A percentile compares a stretch with the other conserved stretches of the same genome.
Evolutionary conservation across 2,797 vertebrate genomes (phyloP).

Genomic region (Australoheros facetus): DNA sequence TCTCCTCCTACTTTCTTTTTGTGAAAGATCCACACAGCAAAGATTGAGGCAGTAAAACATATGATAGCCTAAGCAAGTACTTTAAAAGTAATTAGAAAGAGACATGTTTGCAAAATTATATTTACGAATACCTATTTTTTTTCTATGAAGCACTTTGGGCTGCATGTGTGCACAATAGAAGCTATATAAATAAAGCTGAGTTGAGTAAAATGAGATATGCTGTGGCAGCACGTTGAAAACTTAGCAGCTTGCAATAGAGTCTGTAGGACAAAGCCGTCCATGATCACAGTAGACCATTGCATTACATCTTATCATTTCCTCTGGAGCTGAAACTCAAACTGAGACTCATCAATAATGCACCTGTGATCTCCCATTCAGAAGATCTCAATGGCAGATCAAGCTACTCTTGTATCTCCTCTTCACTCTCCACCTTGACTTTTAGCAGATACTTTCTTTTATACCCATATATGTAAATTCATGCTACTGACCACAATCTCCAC

Average conservation of each 20-base stretch:
- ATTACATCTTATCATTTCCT: conserved; percentile 85
- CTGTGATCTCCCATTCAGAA: conserved; percentile 76
- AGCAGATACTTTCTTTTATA: conserved; percentile 41
- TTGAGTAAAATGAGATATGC: conserved; percentile 3
- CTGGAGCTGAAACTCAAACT: conserved; percentile 80
- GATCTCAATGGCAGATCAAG: conserved; percentile 75
- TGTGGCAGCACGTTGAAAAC: conserved; percentile 53
- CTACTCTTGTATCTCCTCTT: conserved; percentile 60
- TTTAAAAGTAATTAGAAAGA: conserved; percentile 3
- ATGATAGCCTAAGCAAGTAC: neutral
- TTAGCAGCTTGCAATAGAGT: conserved; percentile 52
- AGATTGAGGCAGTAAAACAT: conserved; percentile 1
- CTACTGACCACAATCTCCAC: conserved; percentile 33
- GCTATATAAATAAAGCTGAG: neutral
- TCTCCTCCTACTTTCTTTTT: neutral
- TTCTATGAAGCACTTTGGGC: neutral
- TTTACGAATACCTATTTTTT: neutral
- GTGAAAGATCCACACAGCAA: neutral
- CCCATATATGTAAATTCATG: conserved; percentile 49
- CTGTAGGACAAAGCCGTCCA: conserved; percentile 68
- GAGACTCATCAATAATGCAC: conserved; percentile 82
- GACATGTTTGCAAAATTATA: neutral
- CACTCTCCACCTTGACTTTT: conserved; percentile 22
- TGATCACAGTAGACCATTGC: conserved; percentile 79
- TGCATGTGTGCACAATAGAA: neutral